Evolutionary conservation across 2,113 vertebrate species (phyloP), one percentile per base, ranked within the genome.

Genomic region (Riparia riparia): DNA sequence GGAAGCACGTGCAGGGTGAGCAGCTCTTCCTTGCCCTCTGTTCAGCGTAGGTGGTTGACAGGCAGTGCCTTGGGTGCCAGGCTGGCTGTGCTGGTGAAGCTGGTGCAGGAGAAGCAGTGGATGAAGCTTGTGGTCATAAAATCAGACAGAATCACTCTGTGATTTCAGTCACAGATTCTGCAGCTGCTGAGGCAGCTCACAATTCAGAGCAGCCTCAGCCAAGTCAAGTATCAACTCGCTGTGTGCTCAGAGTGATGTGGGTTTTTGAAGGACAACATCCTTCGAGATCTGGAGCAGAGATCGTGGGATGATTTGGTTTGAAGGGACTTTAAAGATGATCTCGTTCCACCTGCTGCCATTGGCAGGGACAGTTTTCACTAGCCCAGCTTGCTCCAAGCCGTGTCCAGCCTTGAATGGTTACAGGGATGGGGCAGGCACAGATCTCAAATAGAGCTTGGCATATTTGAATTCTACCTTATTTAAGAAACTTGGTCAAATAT

Each of bases 291-390:
- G 70, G 17, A 72, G 7, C 12, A 16, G 53, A 28, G 53, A 10
- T 82, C 16, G 10, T 29, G 39, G 45, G 31, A 45, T 53, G 25
- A n/a, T 31, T 69, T 76, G 17, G 4, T 54, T 60, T 63, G 54
- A n/a, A 54, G 10, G 16, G 19, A 14, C 18, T 18, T 29, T 1
- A 15, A 12, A 8, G 28, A 3, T 5, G 28, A 37, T 20, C 20
- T n/a, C 0, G 0, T 50, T 14, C 20, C 31, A 42, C 42, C 42
- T 6, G 12, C 22, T 45, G 39, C 68, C 15, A 2, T 32, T 53
- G 58, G 32, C 53, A 74, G 39, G 39, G 45, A 20, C 37, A 68
- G 5, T 39, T 82, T 56, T 53, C n/a, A 37, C 6, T 7, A 12
- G 9, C 22, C 22, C n/a, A 61, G 47, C n/a, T 8, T 70, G 28